phyloP scores from a whole-genome alignment of 23 tunicate genomes.

The Phallusia fumigata region DNA sequence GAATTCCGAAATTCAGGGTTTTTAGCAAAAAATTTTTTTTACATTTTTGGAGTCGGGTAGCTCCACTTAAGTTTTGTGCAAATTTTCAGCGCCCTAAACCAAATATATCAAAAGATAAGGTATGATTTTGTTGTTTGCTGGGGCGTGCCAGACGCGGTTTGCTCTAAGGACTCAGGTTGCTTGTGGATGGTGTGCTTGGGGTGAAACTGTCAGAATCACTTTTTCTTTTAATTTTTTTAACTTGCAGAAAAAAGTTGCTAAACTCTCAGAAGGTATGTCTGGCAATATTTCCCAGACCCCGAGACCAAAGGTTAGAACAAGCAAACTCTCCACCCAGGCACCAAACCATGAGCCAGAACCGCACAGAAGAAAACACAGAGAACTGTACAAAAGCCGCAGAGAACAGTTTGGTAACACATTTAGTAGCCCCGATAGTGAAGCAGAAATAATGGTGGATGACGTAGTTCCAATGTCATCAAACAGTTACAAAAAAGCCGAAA shows the following conservation, averaged over 20 bases:
- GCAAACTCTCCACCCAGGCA: neutral
- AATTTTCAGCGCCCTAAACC: too few species aligned
- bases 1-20: too few species aligned
- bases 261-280: neutral
- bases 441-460: constrained; percentile 10
- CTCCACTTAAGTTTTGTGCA: too few species aligned
- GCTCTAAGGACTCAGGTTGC: too few species aligned
- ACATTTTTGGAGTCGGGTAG: too few species aligned
- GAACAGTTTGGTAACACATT: neutral
- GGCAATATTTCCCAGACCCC: neutral
- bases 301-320: neutral
- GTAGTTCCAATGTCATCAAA: neutral
- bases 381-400: neutral
- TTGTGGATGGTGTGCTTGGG: too few species aligned
- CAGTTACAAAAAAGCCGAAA: neutral
- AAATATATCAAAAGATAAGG: too few species aligned
- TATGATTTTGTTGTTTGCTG: too few species aligned
- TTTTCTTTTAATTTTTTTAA: too few species aligned
- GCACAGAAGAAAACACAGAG: neutral
- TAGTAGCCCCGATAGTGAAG: constrained; percentile 39
- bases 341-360: neutral
- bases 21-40: too few species aligned
- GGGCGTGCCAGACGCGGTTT: too few species aligned
- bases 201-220: too few species aligned
- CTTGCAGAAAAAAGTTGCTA: neutral